phyloP scores from a whole-genome alignment of 1,140 invertebrate species.

The Rhyzopertha dominica region DNA sequence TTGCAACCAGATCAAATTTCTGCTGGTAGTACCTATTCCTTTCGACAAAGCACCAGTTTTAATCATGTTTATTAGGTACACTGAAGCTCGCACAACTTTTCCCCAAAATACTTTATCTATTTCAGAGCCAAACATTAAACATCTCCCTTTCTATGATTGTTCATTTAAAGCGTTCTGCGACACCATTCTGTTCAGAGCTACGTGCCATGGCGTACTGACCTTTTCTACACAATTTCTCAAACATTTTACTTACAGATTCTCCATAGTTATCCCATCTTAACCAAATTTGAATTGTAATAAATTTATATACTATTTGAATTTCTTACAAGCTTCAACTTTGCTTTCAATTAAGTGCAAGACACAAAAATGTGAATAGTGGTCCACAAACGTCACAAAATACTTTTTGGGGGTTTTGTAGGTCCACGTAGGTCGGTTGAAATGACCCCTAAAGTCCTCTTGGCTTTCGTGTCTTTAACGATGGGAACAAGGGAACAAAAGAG shows the following conservation, averaged over 20 bases:
- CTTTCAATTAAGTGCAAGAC: constrained; percentile 37
- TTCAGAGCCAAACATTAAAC: constrained; percentile 36
- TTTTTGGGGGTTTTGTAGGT: constrained; percentile 34
- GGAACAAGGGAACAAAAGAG: constrained; percentile 19
- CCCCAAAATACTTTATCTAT: constrained; percentile 42
- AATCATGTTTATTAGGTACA: constrained; percentile 45
- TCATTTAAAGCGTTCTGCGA: constrained; percentile 43
- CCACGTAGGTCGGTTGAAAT: constrained; percentile 43
- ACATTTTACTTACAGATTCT: constrained; percentile 30
- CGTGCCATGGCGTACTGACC: constrained; percentile 29
- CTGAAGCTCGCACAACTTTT: constrained; percentile 43
- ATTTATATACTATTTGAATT: constrained; percentile 33
- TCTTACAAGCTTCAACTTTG: constrained; percentile 33
- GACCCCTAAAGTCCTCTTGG: constrained; percentile 29
- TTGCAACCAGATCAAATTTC: constrained; percentile 21
- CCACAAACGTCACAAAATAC: constrained; percentile 45
- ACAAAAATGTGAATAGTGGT: constrained; percentile 43
- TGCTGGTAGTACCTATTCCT: constrained; percentile 14
- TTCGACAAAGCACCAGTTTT: constrained; percentile 20
- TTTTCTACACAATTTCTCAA: constrained; percentile 27
- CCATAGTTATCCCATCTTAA: constrained; percentile 28
- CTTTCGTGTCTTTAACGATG: constrained; percentile 4
- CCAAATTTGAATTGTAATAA: constrained; percentile 32
- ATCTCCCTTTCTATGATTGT: constrained; percentile 41
- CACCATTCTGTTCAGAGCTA: constrained; percentile 45